phyloP scores from a whole-genome alignment of 2,888 invertebrate species.

The Trichopria drosophilae region DNA sequence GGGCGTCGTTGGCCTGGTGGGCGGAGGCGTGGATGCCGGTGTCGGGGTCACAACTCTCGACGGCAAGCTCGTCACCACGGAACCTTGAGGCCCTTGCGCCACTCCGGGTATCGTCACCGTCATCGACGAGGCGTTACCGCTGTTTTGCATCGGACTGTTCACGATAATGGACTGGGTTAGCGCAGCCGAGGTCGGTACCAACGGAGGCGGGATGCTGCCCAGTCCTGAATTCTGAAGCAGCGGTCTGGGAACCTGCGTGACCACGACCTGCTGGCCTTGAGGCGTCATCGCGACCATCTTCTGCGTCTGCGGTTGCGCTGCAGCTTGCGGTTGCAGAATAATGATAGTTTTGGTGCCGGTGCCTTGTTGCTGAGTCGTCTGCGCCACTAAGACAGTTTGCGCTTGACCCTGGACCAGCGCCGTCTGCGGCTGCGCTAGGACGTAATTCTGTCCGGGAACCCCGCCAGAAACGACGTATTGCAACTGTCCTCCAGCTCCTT shows the following conservation, averaged over 20 bases:
- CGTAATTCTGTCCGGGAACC: slow-evolving; percentile 65
- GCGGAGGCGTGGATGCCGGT: slow-evolving; percentile 54
- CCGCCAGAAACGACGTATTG: slow-evolving; percentile 62
- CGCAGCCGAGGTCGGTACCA: slow-evolving; percentile 56
- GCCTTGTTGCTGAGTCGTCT: slow-evolving; percentile 69
- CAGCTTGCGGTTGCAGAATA: slow-evolving; percentile 66
- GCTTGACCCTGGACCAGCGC: slow-evolving; percentile 65
- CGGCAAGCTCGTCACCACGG: slow-evolving; percentile 49
- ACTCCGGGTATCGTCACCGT: slow-evolving; percentile 54
- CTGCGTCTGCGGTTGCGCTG: slow-evolving; percentile 57
- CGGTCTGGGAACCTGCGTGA: slow-evolving; percentile 59
- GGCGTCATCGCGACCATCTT: slow-evolving; percentile 69
- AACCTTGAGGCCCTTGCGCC: slow-evolving; percentile 49
- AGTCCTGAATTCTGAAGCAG: slow-evolving; percentile 60
- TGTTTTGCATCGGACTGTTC: too few species aligned
- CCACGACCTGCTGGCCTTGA: slow-evolving; percentile 66
- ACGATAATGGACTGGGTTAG: slow-evolving; percentile 52
- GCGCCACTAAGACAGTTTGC: slow-evolving; percentile 69
- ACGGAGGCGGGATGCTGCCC: slow-evolving; percentile 58
- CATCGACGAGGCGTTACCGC: slow-evolving; percentile 38
- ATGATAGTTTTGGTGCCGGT: slow-evolving; percentile 72
- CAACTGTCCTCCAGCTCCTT: slow-evolving; percentile 58
- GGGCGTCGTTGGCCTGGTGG: slow-evolving; percentile 61
- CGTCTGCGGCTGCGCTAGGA: slow-evolving; percentile 69
- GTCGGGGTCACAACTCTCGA: slow-evolving; percentile 54